phyloP scores from a whole-genome alignment of 2,797 vertebrate genomes.

The Taeniopygia guttata region DNA sequence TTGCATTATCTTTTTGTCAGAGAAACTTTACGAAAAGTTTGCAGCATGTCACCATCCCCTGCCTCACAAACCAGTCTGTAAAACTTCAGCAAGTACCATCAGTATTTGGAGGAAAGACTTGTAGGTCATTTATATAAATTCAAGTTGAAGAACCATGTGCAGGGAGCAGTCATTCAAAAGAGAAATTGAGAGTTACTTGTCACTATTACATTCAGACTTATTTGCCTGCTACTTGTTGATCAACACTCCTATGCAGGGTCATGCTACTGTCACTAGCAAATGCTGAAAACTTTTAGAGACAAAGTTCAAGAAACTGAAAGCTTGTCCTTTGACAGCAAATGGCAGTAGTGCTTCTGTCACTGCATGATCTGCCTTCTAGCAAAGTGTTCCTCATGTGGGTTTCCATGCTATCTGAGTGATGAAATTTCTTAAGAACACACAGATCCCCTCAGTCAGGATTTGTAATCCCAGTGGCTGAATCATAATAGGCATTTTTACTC shows the following conservation, averaged over 20 bases:
- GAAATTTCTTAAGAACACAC: neutral
- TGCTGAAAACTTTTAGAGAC: neutral
- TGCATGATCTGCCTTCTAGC: neutral
- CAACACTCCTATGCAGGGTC: neutral
- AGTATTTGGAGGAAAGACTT: neutral
- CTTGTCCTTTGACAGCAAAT: neutral
- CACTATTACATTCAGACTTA: neutral
- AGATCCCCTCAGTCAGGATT: neutral
- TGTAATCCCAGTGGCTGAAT: neutral
- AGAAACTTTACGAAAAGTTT: neutral
- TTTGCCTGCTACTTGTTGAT: neutral
- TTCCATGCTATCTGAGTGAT: neutral
- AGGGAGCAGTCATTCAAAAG: neutral
- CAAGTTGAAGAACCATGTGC: neutral
- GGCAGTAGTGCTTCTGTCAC: neutral
- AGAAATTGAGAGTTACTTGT: neutral
- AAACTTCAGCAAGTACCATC: neutral
- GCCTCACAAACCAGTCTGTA: neutral
- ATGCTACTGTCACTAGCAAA: neutral
- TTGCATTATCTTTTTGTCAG: neutral
- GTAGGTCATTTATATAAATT: neutral
- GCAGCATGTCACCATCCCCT: accelerated
- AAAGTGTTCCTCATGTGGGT: neutral
- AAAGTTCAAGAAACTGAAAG: neutral
- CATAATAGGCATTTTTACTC: neutral